phyloP scores from a whole-genome alignment of 2,797 vertebrate species.

The Garrulus glandarius region DNA sequence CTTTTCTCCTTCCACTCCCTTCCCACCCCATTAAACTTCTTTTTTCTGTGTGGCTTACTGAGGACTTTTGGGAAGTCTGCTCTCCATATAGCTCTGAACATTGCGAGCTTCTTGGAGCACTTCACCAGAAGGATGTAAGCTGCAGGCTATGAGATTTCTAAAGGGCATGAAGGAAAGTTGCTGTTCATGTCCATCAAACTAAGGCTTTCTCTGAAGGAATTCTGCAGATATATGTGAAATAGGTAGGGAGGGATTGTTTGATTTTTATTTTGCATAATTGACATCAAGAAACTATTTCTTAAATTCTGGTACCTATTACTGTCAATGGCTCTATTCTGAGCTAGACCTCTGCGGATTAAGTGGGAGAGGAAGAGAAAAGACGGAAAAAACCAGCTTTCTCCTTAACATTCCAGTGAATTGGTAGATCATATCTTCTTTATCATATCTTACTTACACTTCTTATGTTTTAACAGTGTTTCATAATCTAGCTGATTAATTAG shows the following conservation, averaged over 20 bases:
- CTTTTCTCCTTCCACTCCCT: fast-evolving
- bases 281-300: background rate
- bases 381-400: background rate
- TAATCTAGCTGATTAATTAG: background rate
- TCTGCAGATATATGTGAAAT: background rate
- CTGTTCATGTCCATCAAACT: background rate
- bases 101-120: background rate
- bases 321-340: background rate
- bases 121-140: background rate
- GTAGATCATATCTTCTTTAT: background rate
- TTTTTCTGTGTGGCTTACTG: background rate
- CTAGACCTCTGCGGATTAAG: background rate
- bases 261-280: background rate
- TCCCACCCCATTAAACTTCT: background rate
- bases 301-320: background rate
- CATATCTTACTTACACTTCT: background rate
- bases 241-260: background rate
- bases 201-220: background rate
- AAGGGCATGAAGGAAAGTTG: background rate
- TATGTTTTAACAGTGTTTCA: background rate
- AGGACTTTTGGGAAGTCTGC: background rate
- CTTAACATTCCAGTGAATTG: background rate
- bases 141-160: background rate
- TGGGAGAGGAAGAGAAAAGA: background rate
- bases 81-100: background rate